phyloP scores from a whole-genome alignment of 2,113 vertebrate species.

The Osmerus eperlanus region DNA sequence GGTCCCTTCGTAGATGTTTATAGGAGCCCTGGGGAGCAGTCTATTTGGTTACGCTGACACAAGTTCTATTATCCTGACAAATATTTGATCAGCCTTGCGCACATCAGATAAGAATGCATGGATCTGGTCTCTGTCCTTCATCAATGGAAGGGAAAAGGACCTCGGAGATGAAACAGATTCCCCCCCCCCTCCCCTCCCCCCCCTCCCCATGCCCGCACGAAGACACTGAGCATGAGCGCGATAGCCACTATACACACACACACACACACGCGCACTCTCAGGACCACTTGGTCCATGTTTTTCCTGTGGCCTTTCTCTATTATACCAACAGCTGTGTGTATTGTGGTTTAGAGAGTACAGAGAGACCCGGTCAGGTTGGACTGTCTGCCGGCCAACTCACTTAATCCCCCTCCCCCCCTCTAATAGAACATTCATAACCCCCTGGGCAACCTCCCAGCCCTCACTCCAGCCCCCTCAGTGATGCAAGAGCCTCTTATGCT shows the following conservation, averaged over 20 bases:
- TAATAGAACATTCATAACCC: conserved; percentile 63
- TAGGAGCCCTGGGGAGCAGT: conserved; percentile 18
- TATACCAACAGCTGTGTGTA: background rate
- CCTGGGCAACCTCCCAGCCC: conserved; percentile 55
- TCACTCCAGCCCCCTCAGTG: conserved; percentile 21
- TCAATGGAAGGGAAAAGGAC: conserved; percentile 7
- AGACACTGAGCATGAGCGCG: background rate
- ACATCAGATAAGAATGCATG: conserved; percentile 30
- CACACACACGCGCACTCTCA: background rate
- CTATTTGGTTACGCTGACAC: conserved; percentile 24
- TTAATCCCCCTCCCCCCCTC: conserved; percentile 5
- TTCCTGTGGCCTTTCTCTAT: background rate
- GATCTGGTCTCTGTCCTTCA: conserved; percentile 17
- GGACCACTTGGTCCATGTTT: background rate
- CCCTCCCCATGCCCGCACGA: background rate
- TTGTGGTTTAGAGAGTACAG: conserved; percentile 24
- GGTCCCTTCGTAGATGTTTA: conserved; percentile 1
- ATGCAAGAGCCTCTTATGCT: conserved; percentile 44
- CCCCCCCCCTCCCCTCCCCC: background rate
- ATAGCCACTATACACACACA: background rate
- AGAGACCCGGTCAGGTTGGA: conserved; percentile 32
- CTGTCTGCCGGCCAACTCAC: background rate
- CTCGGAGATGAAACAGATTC: conserved; percentile 4
- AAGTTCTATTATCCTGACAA: conserved; percentile 30
- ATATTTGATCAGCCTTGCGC: conserved; percentile 46